These are phyloP conservation scores for Euzophera pinguis DNA, from an alignment of 2,888 invertebrate species.

Conservation along the genomic window DNA sequence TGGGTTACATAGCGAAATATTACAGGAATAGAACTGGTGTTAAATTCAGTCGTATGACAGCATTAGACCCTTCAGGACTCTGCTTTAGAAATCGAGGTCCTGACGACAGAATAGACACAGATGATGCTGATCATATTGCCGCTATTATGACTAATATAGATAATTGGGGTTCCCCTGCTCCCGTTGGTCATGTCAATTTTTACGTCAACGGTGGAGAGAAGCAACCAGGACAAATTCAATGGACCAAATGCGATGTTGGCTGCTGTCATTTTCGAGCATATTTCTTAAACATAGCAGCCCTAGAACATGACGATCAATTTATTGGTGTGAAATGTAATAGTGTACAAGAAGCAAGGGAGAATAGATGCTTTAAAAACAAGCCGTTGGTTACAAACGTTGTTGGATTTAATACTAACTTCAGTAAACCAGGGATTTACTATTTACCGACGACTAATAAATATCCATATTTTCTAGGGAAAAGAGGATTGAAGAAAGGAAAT, in stretches of 20 bases:
- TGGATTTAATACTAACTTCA: slow-evolving; percentile 31
- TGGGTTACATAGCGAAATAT: slow-evolving; percentile 25
- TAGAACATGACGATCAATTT: slow-evolving; percentile 27
- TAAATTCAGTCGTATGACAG: slow-evolving; percentile 15
- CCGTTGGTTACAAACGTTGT: slow-evolving; percentile 30
- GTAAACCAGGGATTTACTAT: slow-evolving; percentile 35
- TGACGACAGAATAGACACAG: slow-evolving; percentile 24
- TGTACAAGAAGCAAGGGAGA: slow-evolving; percentile 29
- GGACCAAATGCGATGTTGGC: slow-evolving; percentile 22
- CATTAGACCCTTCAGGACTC: slow-evolving; percentile 30
- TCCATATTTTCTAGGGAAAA: slow-evolving; percentile 38
- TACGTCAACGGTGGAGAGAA: slow-evolving; percentile 37
- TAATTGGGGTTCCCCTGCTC: slow-evolving; percentile 25
- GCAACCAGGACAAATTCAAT: slow-evolving; percentile 22
- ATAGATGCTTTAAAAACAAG: slow-evolving; percentile 27
- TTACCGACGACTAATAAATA: slow-evolving; percentile 28
- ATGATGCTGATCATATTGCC: slow-evolving; percentile 29
- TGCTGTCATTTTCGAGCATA: slow-evolving; percentile 28
- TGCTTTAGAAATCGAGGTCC: slow-evolving; percentile 29
- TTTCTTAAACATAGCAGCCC: slow-evolving; percentile 25
- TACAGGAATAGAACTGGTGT: not conserved
- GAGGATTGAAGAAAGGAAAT: slow-evolving; percentile 32
- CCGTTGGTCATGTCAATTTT: slow-evolving; percentile 31
- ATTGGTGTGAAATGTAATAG: slow-evolving; percentile 32
- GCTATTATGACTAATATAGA: slow-evolving; percentile 28